phyloP scores from a whole-genome alignment of 2,888 invertebrate species.

The Amblyteles armatorius region DNA sequence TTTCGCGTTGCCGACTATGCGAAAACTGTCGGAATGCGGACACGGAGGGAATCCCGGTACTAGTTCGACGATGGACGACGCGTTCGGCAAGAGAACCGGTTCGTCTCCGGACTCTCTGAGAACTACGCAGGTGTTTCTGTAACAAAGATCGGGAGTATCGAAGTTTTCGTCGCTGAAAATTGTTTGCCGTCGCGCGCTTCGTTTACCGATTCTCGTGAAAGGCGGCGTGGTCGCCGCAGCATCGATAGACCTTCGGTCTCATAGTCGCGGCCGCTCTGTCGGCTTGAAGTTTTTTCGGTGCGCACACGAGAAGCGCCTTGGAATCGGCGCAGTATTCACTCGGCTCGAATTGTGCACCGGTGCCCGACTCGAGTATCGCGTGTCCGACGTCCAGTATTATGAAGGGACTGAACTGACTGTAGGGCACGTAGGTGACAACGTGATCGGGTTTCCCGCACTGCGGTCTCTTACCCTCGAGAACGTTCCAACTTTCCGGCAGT shows the following conservation, averaged over 20 bases:
- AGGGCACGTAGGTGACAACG: constrained; percentile 79
- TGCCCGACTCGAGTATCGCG: constrained; percentile 86
- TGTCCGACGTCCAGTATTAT: constrained; percentile 89
- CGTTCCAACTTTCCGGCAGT: constrained; percentile 86
- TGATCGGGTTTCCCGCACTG: constrained; percentile 82
- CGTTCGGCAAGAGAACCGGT: constrained; percentile 81
- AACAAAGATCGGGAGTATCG: constrained; percentile 20
- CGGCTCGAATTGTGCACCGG: constrained; percentile 85
- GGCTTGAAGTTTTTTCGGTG: constrained; percentile 79
- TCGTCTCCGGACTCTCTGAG: constrained; percentile 71
- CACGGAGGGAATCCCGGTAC: constrained; percentile 87
- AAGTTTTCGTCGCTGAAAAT: too few species aligned
- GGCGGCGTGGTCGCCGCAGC: constrained; percentile 89
- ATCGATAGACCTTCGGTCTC: constrained; percentile 87
- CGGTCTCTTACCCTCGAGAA: constrained; percentile 80
- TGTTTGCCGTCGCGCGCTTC: constrained; percentile 77
- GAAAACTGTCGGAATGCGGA: constrained; percentile 85
- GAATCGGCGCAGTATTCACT: constrained; percentile 90
- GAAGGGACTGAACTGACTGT: constrained; percentile 81
- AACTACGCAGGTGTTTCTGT: constrained; percentile 76
- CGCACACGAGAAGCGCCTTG: constrained; percentile 88
- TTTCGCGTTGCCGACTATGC: constrained; percentile 87
- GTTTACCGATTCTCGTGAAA: constrained; percentile 87
- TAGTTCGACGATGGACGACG: constrained; percentile 80
- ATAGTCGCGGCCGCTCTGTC: constrained; percentile 80